Conservation (phyloP, 2,113 vertebrate species). For the Notothenia rossii region DNA sequence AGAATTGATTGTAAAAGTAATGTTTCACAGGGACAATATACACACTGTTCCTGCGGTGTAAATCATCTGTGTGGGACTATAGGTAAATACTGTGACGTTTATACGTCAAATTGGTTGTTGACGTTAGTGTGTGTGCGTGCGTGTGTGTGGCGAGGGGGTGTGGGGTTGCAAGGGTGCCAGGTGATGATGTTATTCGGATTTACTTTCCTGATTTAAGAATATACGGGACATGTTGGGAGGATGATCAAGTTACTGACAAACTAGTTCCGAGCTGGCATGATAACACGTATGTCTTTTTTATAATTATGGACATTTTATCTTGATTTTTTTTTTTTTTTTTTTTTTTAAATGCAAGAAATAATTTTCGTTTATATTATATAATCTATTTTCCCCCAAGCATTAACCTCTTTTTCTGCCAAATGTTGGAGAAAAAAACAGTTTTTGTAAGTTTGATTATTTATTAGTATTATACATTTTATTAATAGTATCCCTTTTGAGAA, state of each 20-base stretch:
- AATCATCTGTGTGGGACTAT: slow-evolving; percentile 35
- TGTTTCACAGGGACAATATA: slow-evolving; percentile 39
- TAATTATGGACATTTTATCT: neutral
- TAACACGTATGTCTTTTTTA: neutral
- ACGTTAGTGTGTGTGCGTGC: neutral
- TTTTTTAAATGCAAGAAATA: neutral
- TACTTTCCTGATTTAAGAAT: neutral
- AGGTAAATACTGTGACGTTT: slow-evolving; percentile 58
- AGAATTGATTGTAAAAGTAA: slow-evolving; percentile 42
- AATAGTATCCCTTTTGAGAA: neutral
- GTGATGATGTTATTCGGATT: neutral
- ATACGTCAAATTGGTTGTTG: slow-evolving; percentile 28
- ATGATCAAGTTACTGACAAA: neutral
- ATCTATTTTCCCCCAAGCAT: neutral
- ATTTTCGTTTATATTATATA: neutral
- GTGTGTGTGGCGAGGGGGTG: neutral
- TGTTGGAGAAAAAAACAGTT: slow-evolving; percentile 8
- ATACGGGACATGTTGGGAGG: neutral
- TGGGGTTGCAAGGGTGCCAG: neutral
- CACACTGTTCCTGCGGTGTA: slow-evolving; percentile 18
- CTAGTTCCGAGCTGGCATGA: neutral
- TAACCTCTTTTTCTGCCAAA: neutral
- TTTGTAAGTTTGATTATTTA: neutral
- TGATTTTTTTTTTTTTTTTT: neutral
- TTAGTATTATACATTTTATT: neutral